phyloP scores from a whole-genome alignment of 2,113 vertebrate genomes.

The Lichenostomus cassidix region DNA sequence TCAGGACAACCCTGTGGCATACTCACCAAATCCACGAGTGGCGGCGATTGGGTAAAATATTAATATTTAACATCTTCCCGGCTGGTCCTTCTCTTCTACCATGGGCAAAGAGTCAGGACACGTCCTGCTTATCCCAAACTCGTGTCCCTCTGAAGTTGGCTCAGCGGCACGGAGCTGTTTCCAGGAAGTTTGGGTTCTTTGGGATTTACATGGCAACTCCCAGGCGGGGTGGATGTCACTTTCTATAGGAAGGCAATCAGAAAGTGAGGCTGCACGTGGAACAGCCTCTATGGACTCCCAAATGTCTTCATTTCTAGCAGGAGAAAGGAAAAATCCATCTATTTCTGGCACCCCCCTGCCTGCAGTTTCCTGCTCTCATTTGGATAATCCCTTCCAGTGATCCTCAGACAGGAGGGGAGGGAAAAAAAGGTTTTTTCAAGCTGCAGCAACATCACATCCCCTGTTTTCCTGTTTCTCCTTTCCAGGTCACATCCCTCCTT shows the following conservation, averaged over 20 bases:
- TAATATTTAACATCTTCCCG: slow-evolving; percentile 69
- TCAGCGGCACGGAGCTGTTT: background rate
- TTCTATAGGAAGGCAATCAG: slow-evolving; percentile 31
- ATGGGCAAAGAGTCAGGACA: background rate
- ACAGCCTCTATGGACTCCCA: slow-evolving; percentile 40
- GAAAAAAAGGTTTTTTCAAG: background rate
- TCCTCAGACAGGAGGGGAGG: background rate
- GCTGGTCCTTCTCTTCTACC: background rate
- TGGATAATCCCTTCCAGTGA: slow-evolving; percentile 57
- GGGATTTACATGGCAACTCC: slow-evolving; percentile 53
- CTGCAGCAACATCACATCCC: slow-evolving; percentile 21
- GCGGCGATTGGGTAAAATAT: slow-evolving; percentile 63
- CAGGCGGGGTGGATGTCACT: slow-evolving; percentile 43
- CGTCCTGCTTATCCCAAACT: background rate
- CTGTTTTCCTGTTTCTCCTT: slow-evolving; percentile 29
- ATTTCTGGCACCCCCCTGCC: slow-evolving; percentile 57
- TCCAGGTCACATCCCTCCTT: slow-evolving; percentile 16
- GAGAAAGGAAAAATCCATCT: background rate
- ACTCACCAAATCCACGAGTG: slow-evolving; percentile 82
- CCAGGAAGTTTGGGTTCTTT: slow-evolving; percentile 57
- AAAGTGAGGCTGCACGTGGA: slow-evolving; percentile 45
- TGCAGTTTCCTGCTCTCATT: slow-evolving; percentile 59
- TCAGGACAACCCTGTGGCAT: background rate
- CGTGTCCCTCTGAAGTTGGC: background rate
- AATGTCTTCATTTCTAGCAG: slow-evolving; percentile 57